Evolutionary conservation across 2,113 vertebrate genomes (phyloP).

Genomic region (Phalacrocorax aristotelis): DNA sequence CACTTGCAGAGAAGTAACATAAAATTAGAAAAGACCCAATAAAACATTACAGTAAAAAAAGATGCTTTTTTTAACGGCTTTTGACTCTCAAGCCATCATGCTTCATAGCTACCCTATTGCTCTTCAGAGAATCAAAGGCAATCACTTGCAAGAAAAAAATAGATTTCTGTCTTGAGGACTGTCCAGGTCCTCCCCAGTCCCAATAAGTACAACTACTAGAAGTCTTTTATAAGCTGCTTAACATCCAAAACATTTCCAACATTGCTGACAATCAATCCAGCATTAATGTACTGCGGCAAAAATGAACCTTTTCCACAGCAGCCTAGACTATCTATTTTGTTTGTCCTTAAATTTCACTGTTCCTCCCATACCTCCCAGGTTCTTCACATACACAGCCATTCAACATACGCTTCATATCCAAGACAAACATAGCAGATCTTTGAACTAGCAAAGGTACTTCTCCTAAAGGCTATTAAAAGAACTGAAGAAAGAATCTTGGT

Average conservation of each 20-base stretch:
- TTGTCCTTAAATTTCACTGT: background rate
- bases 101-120: background rate
- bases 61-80: background rate
- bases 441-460: background rate
- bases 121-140: background rate
- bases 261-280: background rate
- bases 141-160: background rate
- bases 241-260: background rate
- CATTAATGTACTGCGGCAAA: background rate
- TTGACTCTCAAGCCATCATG: background rate
- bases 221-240: background rate
- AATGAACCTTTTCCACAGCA: background rate
- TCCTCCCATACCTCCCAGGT: background rate
- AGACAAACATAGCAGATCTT: background rate
- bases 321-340: background rate
- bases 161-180: background rate
- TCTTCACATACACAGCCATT: background rate
- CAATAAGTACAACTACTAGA: background rate
- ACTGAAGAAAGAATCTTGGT: background rate
- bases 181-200: background rate
- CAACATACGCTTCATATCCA: background rate
- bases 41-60: background rate
- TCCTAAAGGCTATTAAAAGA: background rate
- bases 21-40: background rate
- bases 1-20: background rate